These are phyloP conservation scores for Neria commutata DNA, from an alignment of 2,888 invertebrate species.

Conservation along the genomic window DNA sequence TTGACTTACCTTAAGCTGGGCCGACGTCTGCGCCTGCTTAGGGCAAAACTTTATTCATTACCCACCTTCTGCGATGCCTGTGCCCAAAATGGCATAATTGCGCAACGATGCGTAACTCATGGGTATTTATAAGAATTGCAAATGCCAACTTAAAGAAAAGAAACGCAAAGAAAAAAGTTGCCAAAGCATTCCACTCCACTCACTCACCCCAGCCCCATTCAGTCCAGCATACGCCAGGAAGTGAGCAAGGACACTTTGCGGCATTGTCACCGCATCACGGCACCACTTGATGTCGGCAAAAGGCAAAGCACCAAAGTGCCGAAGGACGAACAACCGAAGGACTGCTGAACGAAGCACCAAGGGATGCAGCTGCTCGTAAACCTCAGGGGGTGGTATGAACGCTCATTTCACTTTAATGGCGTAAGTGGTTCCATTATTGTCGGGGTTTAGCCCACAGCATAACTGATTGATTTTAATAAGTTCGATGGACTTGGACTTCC, in stretches of 20 bases:
- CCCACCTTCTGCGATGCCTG: slow-evolving; percentile 6
- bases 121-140: slow-evolving; percentile 53
- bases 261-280: slow-evolving; percentile 43
- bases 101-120: slow-evolving; percentile 52
- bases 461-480: slow-evolving; percentile 55
- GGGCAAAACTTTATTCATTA: slow-evolving; percentile 44
- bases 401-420: slow-evolving; percentile 43
- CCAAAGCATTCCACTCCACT: not conserved
- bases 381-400: slow-evolving; percentile 52
- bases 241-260: slow-evolving; percentile 25
- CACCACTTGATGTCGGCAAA: slow-evolving; percentile 21
- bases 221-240: slow-evolving; percentile 28
- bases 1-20: slow-evolving; percentile 19
- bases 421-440: slow-evolving; percentile 54
- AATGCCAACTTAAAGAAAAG: slow-evolving; percentile 50
- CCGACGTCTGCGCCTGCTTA: slow-evolving; percentile 35
- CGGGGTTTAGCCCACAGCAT: slow-evolving; percentile 50
- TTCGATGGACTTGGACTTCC: not conserved
- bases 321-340: too few relatives aligned
- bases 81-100: slow-evolving; percentile 34
- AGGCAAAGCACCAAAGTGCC: not conserved
- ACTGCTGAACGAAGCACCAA: too few relatives aligned
- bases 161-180: slow-evolving; percentile 28
- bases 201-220: not conserved
- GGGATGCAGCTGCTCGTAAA: slow-evolving; percentile 36